Conservation (phyloP, 2,888 invertebrate species). For the Linnaemya vulpina region DNA sequence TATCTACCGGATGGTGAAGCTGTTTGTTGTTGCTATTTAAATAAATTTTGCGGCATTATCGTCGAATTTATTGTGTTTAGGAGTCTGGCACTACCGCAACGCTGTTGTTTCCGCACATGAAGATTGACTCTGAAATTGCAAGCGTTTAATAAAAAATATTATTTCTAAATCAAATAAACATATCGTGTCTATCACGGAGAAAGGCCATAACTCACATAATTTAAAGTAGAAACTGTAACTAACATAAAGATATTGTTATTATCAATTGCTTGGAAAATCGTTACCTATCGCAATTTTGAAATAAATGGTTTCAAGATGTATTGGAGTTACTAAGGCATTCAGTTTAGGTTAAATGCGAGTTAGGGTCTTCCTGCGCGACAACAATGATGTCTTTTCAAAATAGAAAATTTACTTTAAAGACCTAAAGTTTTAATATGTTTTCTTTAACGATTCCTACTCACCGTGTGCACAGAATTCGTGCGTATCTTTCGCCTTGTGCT, state of each 20-base stretch:
- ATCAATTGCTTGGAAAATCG: too few species aligned
- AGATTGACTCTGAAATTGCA: slow-evolving; percentile 80
- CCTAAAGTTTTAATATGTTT: too few species aligned
- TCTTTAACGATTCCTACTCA: slow-evolving; percentile 68
- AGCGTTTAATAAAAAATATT: background rate
- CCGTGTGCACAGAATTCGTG: slow-evolving; percentile 81
- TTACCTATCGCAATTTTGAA: too few species aligned
- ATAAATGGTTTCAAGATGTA: too few species aligned
- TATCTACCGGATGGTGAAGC: background rate
- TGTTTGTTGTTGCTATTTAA: slow-evolving; percentile 24
- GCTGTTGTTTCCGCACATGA: slow-evolving; percentile 82
- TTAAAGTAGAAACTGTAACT: too few species aligned
- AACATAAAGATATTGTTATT: too few species aligned
- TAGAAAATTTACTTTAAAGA: too few species aligned
- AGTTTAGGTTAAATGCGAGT: too few species aligned
- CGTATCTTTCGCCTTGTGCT: slow-evolving; percentile 84
- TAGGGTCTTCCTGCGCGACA: too few species aligned
- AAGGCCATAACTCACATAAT: too few species aligned
- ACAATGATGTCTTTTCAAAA: too few species aligned
- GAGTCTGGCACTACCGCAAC: slow-evolving; percentile 80
- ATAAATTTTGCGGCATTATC: slow-evolving; percentile 65
- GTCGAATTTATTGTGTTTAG: slow-evolving; percentile 53
- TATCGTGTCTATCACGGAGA: background rate
- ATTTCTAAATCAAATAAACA: background rate
- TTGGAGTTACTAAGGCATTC: too few species aligned